These are phyloP conservation scores for Cercopithecus mona DNA, from an alignment of 2,113 vertebrate genomes.

Conservation along the genomic window DNA sequence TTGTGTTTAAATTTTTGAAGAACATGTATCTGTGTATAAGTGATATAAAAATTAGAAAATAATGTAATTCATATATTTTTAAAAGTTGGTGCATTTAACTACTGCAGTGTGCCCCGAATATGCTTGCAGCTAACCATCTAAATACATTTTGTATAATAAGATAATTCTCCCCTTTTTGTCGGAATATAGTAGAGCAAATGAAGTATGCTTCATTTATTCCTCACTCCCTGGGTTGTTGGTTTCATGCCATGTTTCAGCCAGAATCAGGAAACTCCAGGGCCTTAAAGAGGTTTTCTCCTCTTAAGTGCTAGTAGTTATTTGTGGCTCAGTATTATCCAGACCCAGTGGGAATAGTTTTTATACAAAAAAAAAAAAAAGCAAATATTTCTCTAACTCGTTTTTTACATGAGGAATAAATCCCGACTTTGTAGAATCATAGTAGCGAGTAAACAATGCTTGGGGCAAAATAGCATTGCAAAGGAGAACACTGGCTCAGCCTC, in stretches of 20 bases:
- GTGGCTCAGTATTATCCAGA: neutral
- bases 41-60: neutral
- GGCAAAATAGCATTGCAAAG: neutral
- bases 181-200: neutral
- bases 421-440: constrained; percentile 35
- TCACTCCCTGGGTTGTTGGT: neutral
- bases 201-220: neutral
- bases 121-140: neutral
- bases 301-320: constrained; percentile 1
- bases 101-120: neutral
- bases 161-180: neutral
- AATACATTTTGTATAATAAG: neutral
- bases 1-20: neutral
- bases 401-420: neutral
- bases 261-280: neutral
- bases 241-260: neutral
- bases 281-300: constrained; percentile 11
- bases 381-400: constrained; percentile 20
- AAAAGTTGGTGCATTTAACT: neutral
- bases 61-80: neutral
- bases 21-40: neutral
- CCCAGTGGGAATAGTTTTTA: neutral
- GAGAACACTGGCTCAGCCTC: neutral
- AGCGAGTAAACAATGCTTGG: neutral
- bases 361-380: neutral